Evolutionary conservation across 2,888 invertebrate genomes (phyloP), one percentile per base, ranked within the genome.

Genomic region (Plusia festucae): DNA sequence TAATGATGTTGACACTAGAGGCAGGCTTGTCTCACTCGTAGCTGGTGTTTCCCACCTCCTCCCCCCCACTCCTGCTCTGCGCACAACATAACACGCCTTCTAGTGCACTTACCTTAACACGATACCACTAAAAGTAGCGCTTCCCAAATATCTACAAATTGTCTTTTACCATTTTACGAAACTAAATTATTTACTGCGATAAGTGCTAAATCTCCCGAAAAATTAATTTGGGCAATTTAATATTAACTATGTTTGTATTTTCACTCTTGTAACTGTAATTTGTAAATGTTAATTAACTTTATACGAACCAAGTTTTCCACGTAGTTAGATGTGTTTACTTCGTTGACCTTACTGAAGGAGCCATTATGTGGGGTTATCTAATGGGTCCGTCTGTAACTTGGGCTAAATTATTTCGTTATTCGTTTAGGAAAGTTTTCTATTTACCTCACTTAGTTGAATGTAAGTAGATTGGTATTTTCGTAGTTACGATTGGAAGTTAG

Each of bases 1-100:
- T 93, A 93, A 93, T 93, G 93, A 94, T 93, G 93, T 94, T 93
- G 93, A 93, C 92, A 93, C 92, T 91, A 91, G 88, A 91, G 84
- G 84, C 84, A 85, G 83, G 86, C 88, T 90, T 69, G 79, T 70
- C 77, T 78, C 86, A 85, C 81, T 85, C 83, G 84, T 66, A 84
- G 85, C 85, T 87, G 79, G 81, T 77, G 46, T 49, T 49, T 20
- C 20, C 79, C 78, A 73, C 79, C 71, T 73, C 69, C 76, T 66
- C 68, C 64, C 60, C 58, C 70, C 64, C 64, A 64, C 57, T 62
- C 67, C 49, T 70, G 67, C 64, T 67, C 76, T 67, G 69, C 73
- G 73, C 69, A 73, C 78, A 60, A 78, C 69, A 78, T 72, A 78
- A 72, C 78, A 73, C 74, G 69, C 72, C 81, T 82, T 78, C 76